Conservation (phyloP, 2,888 invertebrate genomes). For the Eupeodes latifasciatus region DNA sequence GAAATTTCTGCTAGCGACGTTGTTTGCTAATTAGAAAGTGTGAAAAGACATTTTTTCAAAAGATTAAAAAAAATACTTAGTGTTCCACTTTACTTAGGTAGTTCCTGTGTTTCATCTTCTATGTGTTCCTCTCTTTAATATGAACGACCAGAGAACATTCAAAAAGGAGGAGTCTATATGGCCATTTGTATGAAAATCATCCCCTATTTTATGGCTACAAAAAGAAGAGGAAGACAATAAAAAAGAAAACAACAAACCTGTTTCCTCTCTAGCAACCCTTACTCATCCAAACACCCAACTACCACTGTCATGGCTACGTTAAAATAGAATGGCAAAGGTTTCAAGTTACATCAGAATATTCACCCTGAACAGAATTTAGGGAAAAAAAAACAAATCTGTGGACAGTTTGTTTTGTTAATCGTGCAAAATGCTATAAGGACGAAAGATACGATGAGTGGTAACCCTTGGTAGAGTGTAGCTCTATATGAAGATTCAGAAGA, state of each 20-base stretch:
- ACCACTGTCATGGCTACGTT: conserved; percentile 73
- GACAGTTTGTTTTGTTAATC: conserved; percentile 27
- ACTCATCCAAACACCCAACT: conserved; percentile 14
- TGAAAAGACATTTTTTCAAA: conserved; percentile 52
- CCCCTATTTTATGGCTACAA: conserved; percentile 36
- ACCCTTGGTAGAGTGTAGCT: not conserved
- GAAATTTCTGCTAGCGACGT: conserved; percentile 5
- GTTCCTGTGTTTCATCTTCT: conserved; percentile 2
- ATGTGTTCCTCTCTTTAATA: not conserved
- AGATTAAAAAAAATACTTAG: not conserved
- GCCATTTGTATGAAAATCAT: conserved; percentile 46
- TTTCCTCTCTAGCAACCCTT: conserved; percentile 40
- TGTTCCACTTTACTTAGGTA: conserved; percentile 25
- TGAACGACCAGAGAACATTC: not conserved
- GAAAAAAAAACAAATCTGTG: conserved; percentile 1
- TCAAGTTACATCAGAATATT: conserved; percentile 57
- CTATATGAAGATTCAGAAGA: not conserved
- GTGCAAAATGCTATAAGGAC: conserved; percentile 20
- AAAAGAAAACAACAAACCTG: conserved; percentile 49
- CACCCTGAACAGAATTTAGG: not conserved
- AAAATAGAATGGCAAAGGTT: conserved; percentile 51
- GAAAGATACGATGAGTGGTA: not conserved
- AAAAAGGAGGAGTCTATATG: conserved; percentile 63
- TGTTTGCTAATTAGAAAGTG: conserved; percentile 74
- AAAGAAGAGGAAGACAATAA: not conserved